A percentile compares a stretch with the other conserved stretches of the same genome.
Conservation (phyloP, 2,797 vertebrate genomes). For the Melanotaenia trifasciata region DNA sequence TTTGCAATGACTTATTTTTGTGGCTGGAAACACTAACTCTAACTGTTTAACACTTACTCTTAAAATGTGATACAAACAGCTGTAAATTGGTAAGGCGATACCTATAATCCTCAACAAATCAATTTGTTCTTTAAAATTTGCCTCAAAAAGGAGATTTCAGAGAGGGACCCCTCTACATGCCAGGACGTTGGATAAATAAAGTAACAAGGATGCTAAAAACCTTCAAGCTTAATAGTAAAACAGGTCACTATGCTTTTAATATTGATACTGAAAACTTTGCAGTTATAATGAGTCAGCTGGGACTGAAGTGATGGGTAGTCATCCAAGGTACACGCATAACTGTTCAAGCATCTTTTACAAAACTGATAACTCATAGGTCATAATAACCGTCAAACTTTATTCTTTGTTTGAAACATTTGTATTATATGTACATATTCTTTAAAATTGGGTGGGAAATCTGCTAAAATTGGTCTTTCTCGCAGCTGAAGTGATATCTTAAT, state of each 20-base stretch:
- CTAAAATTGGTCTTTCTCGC: neutral
- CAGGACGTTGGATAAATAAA: neutral
- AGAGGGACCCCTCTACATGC: neutral
- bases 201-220: neutral
- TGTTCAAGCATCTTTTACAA: no score
- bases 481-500: neutral
- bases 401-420: neutral
- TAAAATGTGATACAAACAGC: neutral
- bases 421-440: no score
- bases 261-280: neutral
- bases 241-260: no score
- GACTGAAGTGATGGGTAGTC: no score
- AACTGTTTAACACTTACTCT: neutral
- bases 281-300: no score
- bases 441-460: neutral
- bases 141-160: neutral
- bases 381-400: neutral
- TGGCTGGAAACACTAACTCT: neutral
- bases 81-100: neutral
- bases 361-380: no score
- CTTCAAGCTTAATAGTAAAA: no score
- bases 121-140: no score
- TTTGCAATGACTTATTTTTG: neutral
- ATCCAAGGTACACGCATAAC: no score
- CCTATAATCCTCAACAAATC: neutral